Evolutionary conservation across 2,888 invertebrate species (phyloP).

Genomic region (Phymatocera aterrima): DNA sequence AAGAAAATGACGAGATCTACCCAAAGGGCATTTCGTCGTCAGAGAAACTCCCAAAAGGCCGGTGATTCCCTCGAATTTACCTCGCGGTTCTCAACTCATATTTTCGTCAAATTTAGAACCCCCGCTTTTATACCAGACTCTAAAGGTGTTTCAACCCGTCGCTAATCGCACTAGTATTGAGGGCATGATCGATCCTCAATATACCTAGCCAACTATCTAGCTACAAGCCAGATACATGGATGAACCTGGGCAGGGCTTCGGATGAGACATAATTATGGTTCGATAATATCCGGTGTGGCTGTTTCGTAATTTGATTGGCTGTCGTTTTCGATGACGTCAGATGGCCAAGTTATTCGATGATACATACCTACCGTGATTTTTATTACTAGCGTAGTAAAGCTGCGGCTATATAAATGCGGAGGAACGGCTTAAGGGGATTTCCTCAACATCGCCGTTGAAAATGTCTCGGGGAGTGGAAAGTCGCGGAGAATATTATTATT

Average conservation of each 20-base stretch:
- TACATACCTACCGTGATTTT: slow-evolving; percentile 5
- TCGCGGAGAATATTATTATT: slow-evolving; percentile 11
- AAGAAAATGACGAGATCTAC: slow-evolving; percentile 4
- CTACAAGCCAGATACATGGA: slow-evolving; percentile 24
- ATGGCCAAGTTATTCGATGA: not conserved
- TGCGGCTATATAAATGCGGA: not conserved
- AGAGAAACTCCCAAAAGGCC: not conserved
- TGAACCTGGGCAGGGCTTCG: slow-evolving; percentile 24
- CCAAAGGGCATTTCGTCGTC: not conserved
- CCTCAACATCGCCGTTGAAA: slow-evolving; percentile 32
- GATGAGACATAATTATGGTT: slow-evolving; percentile 31
- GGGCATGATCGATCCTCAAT: slow-evolving; percentile 37
- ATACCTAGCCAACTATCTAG: slow-evolving; percentile 6
- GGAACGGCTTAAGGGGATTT: slow-evolving; percentile 34
- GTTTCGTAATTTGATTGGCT: slow-evolving; percentile 37
- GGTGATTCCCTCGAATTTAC: not conserved
- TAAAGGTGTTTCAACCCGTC: slow-evolving; percentile 19
- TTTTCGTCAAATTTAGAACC: not conserved
- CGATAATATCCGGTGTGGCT: slow-evolving; percentile 25
- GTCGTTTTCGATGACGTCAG: slow-evolving; percentile 9
- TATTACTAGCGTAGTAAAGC: slow-evolving; percentile 22
- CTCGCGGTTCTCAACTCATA: not conserved
- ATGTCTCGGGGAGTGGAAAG: not conserved
- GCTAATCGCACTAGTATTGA: slow-evolving; percentile 30
- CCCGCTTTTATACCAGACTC: not conserved